Evolutionary conservation across 2,888 invertebrate genomes (phyloP).

Genomic region (Bellardia bayeri): DNA sequence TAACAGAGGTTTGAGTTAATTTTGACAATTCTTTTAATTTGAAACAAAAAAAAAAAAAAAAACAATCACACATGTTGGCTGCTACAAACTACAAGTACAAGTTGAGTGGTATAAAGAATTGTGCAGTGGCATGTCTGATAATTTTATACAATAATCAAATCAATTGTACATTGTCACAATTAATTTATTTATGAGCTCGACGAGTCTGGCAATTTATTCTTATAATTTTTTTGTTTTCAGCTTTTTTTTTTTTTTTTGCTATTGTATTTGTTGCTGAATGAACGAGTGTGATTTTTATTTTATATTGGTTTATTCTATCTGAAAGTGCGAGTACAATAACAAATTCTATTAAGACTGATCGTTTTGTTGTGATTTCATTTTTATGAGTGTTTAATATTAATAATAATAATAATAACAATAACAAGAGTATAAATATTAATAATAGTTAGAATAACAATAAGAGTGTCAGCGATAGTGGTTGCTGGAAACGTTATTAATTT

Average conservation of each 20-base stretch:
- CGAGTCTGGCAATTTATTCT: background rate
- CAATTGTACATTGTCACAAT: conserved; percentile 83
- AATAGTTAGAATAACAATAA: conserved; percentile 11
- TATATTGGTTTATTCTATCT: conserved; percentile 13
- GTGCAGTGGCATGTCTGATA: conserved; percentile 56
- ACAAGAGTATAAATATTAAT: conserved; percentile 18
- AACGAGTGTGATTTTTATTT: conserved; percentile 43
- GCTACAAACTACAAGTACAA: conserved; percentile 11
- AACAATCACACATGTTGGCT: conserved; percentile 53
- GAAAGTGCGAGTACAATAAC: conserved; percentile 41
- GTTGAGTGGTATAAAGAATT: background rate
- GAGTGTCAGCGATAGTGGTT: conserved; percentile 28
- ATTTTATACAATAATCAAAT: conserved; percentile 76
- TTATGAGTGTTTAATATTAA: conserved; percentile 43
- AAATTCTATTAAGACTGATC: conserved; percentile 70
- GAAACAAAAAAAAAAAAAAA: conserved; percentile 44
- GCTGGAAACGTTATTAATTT: conserved; percentile 32
- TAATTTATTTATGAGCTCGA: conserved; percentile 80
- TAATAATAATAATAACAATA: background rate
- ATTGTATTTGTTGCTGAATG: background rate
- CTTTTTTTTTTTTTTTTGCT: background rate
- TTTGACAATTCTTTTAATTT: conserved; percentile 59
- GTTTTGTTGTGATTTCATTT: conserved; percentile 70
- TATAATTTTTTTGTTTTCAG: background rate
- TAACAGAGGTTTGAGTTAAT: conserved; percentile 46